A percentile compares a stretch with the other conserved stretches of the same genome.
phyloP scores from a whole-genome alignment of 2,797 vertebrate genomes.

The Argyrosomus regius region DNA sequence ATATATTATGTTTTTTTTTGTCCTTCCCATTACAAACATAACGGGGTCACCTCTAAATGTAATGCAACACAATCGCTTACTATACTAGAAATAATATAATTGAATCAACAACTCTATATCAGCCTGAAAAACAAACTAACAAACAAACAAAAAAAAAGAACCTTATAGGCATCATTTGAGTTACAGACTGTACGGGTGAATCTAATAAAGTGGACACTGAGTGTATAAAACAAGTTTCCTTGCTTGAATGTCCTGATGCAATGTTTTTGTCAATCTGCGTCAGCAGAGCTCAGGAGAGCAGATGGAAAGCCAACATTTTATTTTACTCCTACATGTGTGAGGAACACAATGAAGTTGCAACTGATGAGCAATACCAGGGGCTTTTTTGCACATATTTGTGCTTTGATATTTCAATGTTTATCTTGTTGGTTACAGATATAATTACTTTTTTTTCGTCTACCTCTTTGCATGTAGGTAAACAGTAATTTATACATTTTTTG shows the following conservation, averaged over 20 bases:
- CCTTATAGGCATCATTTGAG: too few relatives aligned
- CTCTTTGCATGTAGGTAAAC: neutral
- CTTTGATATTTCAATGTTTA: constrained; percentile 10
- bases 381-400: neutral
- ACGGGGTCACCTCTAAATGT: neutral
- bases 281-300: neutral
- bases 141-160: neutral
- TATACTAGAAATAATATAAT: neutral
- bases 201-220: neutral
- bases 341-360: neutral
- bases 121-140: neutral
- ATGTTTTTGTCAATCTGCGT: neutral
- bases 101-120: neutral
- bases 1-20: too few relatives aligned
- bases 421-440: neutral
- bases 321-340: neutral
- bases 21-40: too few relatives aligned
- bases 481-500: neutral
- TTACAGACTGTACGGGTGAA: neutral
- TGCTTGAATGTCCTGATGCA: neutral
- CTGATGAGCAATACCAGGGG: neutral
- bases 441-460: neutral
- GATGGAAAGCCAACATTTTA: neutral
- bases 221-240: neutral
- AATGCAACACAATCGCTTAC: neutral